Evolutionary conservation across 2,888 invertebrate genomes (phyloP).

Genomic region (Zele albiditarsus): DNA sequence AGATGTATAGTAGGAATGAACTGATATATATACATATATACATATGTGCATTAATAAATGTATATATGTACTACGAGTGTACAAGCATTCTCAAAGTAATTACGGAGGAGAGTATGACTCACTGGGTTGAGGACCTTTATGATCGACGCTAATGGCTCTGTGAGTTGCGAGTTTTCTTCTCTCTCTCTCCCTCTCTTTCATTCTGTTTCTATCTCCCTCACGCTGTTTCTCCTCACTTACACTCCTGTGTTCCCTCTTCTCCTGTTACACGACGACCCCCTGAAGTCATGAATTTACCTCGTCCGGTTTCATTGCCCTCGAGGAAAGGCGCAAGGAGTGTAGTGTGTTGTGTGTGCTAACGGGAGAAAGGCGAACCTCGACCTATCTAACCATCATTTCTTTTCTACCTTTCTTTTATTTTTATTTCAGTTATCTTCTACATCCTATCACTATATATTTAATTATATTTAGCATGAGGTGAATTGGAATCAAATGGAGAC

Average conservation of each 20-base stretch:
- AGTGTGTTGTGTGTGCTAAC: conserved; percentile 12
- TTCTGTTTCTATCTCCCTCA: conserved; percentile 41
- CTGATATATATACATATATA: neutral
- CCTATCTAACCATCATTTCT: conserved; percentile 27
- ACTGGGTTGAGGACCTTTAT: conserved; percentile 67
- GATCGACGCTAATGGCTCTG: conserved; percentile 62
- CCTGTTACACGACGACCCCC: conserved; percentile 26
- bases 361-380: conserved; percentile 32
- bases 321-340: neutral
- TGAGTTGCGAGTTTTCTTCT: conserved; percentile 46
- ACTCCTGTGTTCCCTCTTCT: neutral
- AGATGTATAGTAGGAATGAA: neutral
- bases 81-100: conserved; percentile 51
- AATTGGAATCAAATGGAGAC: conserved; percentile 8
- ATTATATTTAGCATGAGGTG: neutral
- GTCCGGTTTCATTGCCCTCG: conserved; percentile 24
- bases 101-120: conserved; percentile 62
- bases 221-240: neutral
- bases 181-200: conserved; percentile 38
- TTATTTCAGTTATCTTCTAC: neutral
- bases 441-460: neutral
- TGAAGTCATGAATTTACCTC: conserved; percentile 22
- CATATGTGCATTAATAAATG: neutral
- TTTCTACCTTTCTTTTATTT: neutral
- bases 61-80: neutral